Evolutionary conservation across 1,140 invertebrate species (phyloP).

Genomic region (Brachionus sp.): DNA sequence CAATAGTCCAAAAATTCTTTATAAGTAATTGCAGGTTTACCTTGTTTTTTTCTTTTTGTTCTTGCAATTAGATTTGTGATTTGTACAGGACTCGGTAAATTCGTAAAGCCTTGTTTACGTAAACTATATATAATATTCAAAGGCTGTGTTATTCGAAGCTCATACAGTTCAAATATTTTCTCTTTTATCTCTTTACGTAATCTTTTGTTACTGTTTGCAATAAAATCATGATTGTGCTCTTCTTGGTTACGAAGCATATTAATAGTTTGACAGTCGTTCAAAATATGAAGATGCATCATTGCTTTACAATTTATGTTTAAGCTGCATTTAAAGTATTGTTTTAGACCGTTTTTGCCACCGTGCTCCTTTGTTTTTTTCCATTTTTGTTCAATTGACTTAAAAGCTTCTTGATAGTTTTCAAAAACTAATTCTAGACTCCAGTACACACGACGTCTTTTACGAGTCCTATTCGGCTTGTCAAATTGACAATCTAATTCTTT

Average conservation of each 20-base stretch:
- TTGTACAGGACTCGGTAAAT: background rate
- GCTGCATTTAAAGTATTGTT: background rate
- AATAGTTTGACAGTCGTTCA: constrained; percentile 2
- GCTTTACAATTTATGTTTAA: background rate
- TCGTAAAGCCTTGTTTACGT: constrained; percentile 11
- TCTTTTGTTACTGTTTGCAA: constrained; percentile 1
- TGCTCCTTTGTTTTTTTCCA: background rate
- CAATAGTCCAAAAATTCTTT: background rate
- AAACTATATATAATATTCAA: constrained; percentile 11
- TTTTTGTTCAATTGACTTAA: background rate
- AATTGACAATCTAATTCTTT: background rate
- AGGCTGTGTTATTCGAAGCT: background rate
- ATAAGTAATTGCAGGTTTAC: background rate
- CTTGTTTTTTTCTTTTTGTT: background rate
- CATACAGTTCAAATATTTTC: constrained; percentile 25
- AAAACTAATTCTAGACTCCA: constrained; percentile 2
- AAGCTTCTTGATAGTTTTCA: background rate
- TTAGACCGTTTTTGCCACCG: background rate
- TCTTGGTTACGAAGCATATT: constrained; percentile 16
- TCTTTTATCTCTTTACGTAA: background rate
- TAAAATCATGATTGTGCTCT: constrained; percentile 7
- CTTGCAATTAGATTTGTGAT: background rate
- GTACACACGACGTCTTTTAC: background rate
- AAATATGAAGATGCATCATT: constrained; percentile 1
- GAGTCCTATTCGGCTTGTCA: background rate